These are phyloP conservation scores for Leptatherina wallacei DNA, from an alignment of 2,797 vertebrate genomes.

Conservation along the genomic window DNA sequence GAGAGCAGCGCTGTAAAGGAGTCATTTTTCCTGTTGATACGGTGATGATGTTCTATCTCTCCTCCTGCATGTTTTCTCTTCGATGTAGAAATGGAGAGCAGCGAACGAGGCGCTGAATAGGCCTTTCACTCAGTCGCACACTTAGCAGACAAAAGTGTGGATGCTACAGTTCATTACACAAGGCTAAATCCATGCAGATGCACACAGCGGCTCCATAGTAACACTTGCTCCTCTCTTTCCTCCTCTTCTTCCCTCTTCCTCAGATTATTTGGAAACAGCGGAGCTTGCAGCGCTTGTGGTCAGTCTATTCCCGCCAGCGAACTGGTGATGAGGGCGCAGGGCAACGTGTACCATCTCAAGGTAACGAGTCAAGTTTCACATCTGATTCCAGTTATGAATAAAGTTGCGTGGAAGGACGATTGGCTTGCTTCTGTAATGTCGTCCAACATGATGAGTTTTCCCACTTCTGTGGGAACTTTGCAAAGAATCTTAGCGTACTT, in stretches of 20 bases:
- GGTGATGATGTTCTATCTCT: slow-evolving; percentile 68
- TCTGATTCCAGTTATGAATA: no score
- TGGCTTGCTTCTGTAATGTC: neutral
- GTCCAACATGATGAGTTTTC: neutral
- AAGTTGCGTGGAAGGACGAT: neutral
- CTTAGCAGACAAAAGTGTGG: slow-evolving; percentile 26
- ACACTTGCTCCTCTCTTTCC: neutral
- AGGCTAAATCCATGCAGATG: slow-evolving; percentile 27
- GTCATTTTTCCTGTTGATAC: slow-evolving; percentile 70
- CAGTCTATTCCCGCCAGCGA: slow-evolving; percentile 98
- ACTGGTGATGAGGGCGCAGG: slow-evolving; percentile 98
- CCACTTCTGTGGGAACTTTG: neutral
- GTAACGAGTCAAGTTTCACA: slow-evolving; percentile 79
- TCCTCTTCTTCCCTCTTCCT: slow-evolving; percentile 21
- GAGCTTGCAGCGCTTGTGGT: slow-evolving; percentile 97
- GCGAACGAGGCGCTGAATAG: slow-evolving; percentile 25
- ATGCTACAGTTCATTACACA: slow-evolving; percentile 34
- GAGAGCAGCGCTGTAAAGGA: slow-evolving; percentile 57
- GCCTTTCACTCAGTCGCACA: slow-evolving; percentile 36
- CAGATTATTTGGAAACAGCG: slow-evolving; percentile 99
- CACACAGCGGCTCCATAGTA: slow-evolving; percentile 23
- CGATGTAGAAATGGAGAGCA: slow-evolving; percentile 30
- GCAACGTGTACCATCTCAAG: slow-evolving; percentile 99
- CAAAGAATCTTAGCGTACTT: neutral
- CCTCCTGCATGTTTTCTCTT: slow-evolving; percentile 36